Conservation (phyloP, 1,140 invertebrate species). For the Aporrectodea caliginosa region DNA sequence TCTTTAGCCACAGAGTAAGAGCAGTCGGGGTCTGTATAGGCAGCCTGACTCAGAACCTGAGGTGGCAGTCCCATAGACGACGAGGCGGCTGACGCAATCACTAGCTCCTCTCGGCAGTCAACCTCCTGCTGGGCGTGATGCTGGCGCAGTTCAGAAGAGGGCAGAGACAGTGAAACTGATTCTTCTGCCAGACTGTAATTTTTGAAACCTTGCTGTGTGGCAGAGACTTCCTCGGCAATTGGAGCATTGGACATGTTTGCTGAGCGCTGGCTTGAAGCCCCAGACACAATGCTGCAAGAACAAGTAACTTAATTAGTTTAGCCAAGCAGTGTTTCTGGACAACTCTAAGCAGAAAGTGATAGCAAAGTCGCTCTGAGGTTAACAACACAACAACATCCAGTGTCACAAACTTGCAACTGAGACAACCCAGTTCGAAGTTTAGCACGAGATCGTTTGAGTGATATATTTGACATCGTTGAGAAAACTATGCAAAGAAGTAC, state of each 20-base stretch:
- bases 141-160: not conserved
- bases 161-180: not conserved
- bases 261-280: not conserved
- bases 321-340: too few relatives aligned
- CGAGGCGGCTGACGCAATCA: not conserved
- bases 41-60: not conserved
- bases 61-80: not conserved
- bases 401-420: too few relatives aligned
- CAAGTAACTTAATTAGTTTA: too few relatives aligned
- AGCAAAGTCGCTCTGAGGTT: too few relatives aligned
- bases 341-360: too few relatives aligned
- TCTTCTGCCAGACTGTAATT: not conserved
- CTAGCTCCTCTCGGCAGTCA: not conserved
- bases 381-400: too few relatives aligned
- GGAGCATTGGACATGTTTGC: not conserved
- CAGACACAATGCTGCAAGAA: not conserved
- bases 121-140: not conserved
- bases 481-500: too few relatives aligned
- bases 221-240: not conserved
- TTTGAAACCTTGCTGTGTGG: not conserved
- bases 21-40: not conserved
- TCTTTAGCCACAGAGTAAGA: slow-evolving; percentile 23
- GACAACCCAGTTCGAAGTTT: too few relatives aligned
- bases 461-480: too few relatives aligned
- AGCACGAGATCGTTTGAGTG: too few relatives aligned